A percentile compares a stretch with the other conserved stretches of the same genome.
phyloP scores from a whole-genome alignment of 2,797 vertebrate species.

The Megaceryle alcyon region DNA sequence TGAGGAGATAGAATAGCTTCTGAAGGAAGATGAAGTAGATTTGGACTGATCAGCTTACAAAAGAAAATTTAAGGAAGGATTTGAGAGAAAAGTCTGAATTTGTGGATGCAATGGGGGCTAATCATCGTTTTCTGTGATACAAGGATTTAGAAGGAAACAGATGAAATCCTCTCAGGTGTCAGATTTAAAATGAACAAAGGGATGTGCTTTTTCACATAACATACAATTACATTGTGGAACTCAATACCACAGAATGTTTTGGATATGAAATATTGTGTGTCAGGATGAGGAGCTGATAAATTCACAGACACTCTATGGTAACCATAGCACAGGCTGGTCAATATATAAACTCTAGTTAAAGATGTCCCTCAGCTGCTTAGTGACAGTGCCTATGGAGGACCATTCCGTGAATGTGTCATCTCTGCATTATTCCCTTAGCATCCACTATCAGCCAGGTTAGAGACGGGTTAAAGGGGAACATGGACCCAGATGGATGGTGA shows the following conservation, averaged over 20 bases:
- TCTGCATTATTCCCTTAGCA: background rate
- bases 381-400: background rate
- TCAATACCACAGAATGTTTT: background rate
- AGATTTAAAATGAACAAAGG: background rate
- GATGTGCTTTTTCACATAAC: background rate
- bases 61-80: background rate
- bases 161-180: background rate
- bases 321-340: background rate
- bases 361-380: background rate
- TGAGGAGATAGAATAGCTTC: background rate
- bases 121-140: background rate
- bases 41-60: background rate
- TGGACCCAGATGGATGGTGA: background rate
- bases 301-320: background rate
- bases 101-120: background rate
- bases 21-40: background rate
- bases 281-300: background rate
- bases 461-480: rapidly evolving
- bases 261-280: background rate
- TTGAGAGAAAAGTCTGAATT: background rate
- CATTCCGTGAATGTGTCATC: background rate
- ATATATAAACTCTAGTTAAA: background rate
- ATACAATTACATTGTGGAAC: background rate
- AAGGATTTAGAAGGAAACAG: background rate
- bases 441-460: background rate